phyloP scores from a whole-genome alignment of 2,888 invertebrate species.

The Drosophila melanosoma region DNA sequence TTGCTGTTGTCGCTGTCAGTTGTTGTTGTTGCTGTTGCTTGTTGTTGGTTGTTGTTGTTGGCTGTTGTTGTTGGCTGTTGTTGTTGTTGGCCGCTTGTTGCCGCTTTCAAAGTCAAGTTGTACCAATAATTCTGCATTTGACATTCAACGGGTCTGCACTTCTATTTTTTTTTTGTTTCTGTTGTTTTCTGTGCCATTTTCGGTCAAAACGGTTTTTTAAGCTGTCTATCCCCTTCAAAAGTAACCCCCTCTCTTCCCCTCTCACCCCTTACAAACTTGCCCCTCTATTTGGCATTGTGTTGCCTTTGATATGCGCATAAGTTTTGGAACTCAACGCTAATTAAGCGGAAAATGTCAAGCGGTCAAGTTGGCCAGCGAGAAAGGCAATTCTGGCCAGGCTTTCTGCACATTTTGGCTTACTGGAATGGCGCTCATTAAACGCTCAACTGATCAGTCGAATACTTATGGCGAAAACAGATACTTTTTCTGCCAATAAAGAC shows the following conservation, averaged over 20 bases:
- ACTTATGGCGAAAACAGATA: conserved; percentile 4
- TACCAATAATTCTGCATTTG: conserved; percentile 79
- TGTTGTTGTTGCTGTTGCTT: conserved; percentile 47
- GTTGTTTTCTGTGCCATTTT: conserved; percentile 42
- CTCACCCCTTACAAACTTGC: not conserved
- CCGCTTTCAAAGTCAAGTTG: conserved; percentile 66
- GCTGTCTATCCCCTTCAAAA: conserved; percentile 4
- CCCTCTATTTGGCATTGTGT: conserved; percentile 44
- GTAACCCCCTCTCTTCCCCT: no score
- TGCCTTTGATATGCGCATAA: conserved; percentile 38
- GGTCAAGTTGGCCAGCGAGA: conserved; percentile 25
- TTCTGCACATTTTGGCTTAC: conserved; percentile 24
- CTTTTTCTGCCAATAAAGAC: not conserved
- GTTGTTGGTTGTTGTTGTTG: conserved; percentile 46
- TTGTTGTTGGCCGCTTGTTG: conserved; percentile 64
- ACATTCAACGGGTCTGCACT: conserved; percentile 65
- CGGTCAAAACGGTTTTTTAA: conserved; percentile 68
- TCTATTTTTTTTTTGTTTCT: conserved; percentile 42
- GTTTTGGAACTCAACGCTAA: conserved; percentile 54
- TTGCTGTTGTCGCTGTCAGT: conserved; percentile 56
- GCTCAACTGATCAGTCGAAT: conserved; percentile 33
- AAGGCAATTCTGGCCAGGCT: conserved; percentile 29
- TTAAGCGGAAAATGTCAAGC: conserved; percentile 58
- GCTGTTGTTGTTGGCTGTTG: conserved; percentile 56
- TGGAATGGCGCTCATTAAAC: conserved; percentile 46